Percentiles rank a stretch among this genome's conserved stretches.
Evolutionary conservation across 1,140 invertebrate species (phyloP).

Genomic region (Chymomyza costata): DNA sequence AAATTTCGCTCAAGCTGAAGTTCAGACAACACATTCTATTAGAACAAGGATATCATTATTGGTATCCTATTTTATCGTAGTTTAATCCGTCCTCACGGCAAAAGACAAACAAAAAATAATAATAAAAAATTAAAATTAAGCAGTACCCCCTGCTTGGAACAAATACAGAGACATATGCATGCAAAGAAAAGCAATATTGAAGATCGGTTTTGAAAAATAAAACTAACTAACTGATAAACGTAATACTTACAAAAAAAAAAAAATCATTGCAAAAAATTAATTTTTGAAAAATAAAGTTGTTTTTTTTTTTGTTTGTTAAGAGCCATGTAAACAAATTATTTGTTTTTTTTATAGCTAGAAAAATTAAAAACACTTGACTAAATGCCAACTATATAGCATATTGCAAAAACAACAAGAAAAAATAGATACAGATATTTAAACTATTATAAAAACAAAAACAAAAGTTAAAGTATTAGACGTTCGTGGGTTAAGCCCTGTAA

Average conservation of each 20-base stretch:
- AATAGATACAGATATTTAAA: slow-evolving; percentile 9
- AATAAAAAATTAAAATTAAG: slow-evolving; percentile 9
- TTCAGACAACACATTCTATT: slow-evolving; percentile 10
- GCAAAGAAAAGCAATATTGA: slow-evolving; percentile 38
- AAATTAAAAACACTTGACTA: slow-evolving; percentile 11
- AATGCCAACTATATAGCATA: slow-evolving; percentile 33
- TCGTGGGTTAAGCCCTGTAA: too few species aligned
- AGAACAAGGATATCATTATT: slow-evolving; percentile 55
- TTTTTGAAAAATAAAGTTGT: slow-evolving; percentile 13
- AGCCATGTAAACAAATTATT: slow-evolving; percentile 22
- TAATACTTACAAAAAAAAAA: neutral
- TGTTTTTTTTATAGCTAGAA: neutral
- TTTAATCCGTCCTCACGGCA: slow-evolving; percentile 65
- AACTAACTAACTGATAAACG: slow-evolving; percentile 31
- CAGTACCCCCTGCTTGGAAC: slow-evolving; percentile 12
- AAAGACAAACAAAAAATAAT: slow-evolving; percentile 11
- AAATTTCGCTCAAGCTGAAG: too few species aligned
- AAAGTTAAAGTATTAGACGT: too few species aligned
- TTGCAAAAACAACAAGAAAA: slow-evolving; percentile 9
- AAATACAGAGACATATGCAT: neutral
- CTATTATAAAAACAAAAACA: slow-evolving; percentile 4
- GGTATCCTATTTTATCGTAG: slow-evolving; percentile 70
- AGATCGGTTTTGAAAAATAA: slow-evolving; percentile 23
- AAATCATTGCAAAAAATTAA: slow-evolving; percentile 5
- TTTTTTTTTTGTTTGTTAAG: too few species aligned